Percentiles rank a stretch among this genome's conserved stretches.
phyloP scores from a whole-genome alignment of 2,888 invertebrate species.

The Plagodis pulveraria region DNA sequence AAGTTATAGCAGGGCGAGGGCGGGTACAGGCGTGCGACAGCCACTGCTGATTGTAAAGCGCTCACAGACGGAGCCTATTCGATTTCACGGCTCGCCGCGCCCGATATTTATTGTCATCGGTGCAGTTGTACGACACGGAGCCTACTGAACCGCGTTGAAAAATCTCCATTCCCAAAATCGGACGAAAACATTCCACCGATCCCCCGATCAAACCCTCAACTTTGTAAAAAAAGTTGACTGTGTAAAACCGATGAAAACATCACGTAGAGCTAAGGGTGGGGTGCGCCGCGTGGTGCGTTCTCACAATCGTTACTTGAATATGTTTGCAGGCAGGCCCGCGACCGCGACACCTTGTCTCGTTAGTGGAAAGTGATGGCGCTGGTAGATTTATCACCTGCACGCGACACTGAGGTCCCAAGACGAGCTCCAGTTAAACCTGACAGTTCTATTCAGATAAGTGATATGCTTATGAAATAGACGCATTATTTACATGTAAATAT shows the following conservation, averaged over 20 bases:
- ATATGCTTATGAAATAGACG: slow-evolving; percentile 22
- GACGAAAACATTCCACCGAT: slow-evolving; percentile 74
- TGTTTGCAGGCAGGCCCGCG: slow-evolving; percentile 57
- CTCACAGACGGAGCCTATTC: slow-evolving; percentile 84
- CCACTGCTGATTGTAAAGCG: slow-evolving; percentile 83
- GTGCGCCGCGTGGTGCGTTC: slow-evolving; percentile 39
- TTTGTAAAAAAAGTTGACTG: slow-evolving; percentile 52
- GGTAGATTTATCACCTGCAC: slow-evolving; percentile 80
- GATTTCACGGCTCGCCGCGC: slow-evolving; percentile 84
- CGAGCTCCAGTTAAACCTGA: slow-evolving; percentile 61
- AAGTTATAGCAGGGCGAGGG: slow-evolving; percentile 66
- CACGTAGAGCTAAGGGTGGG: slow-evolving; percentile 29
- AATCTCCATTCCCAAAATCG: slow-evolving; percentile 78
- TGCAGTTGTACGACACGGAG: slow-evolving; percentile 83
- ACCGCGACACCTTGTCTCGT: slow-evolving; percentile 79
- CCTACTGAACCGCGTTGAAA: slow-evolving; percentile 82
- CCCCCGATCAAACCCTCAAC: slow-evolving; percentile 58
- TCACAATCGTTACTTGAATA: slow-evolving; percentile 73
- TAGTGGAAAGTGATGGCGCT: slow-evolving; percentile 77
- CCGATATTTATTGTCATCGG: slow-evolving; percentile 85
- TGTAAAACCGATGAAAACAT: slow-evolving; percentile 54
- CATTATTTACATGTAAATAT: neutral
- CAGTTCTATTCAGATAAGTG: slow-evolving; percentile 5
- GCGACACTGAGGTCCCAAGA: slow-evolving; percentile 59
- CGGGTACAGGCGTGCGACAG: slow-evolving; percentile 71